These are phyloP conservation scores for Xanthorhoe designata DNA, from an alignment of 2,888 invertebrate species.

Conservation along the genomic window DNA sequence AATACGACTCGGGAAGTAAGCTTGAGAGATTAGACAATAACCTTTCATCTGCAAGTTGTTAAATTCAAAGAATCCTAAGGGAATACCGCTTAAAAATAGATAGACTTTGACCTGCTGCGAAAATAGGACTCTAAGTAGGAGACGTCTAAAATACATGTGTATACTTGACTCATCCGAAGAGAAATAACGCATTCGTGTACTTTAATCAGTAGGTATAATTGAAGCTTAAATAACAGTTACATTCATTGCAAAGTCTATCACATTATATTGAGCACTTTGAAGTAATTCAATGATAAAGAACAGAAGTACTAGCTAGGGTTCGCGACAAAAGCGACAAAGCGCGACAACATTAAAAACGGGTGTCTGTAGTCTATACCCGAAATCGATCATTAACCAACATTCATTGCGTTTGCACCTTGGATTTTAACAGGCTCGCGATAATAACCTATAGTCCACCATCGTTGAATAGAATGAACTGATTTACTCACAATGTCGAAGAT, in stretches of 20 bases:
- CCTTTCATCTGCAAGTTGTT: neutral
- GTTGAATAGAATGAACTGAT: too few relatives aligned
- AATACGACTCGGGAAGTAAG: neutral
- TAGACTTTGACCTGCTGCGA: neutral
- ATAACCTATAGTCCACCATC: too few relatives aligned
- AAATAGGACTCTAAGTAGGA: neutral
- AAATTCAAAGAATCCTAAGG: neutral
- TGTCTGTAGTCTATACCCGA: too few relatives aligned
- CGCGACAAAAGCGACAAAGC: neutral
- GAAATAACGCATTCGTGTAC: neutral
- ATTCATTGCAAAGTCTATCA: neutral
- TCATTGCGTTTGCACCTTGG: neutral
- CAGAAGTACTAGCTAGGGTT: neutral
- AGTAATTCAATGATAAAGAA: conserved; percentile 6
- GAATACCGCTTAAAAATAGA: neutral
- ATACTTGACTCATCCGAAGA: neutral
- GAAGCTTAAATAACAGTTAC: neutral
- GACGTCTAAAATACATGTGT: neutral
- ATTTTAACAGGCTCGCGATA: neutral
- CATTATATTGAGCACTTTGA: conserved; percentile 2
- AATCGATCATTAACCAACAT: neutral
- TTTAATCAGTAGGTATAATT: neutral
- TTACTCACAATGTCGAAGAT: too few relatives aligned
- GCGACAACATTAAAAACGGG: neutral
- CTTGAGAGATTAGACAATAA: neutral